These are phyloP conservation scores for Micrasema longulum DNA, from an alignment of 1,140 invertebrate genomes.

Conservation along the genomic window DNA sequence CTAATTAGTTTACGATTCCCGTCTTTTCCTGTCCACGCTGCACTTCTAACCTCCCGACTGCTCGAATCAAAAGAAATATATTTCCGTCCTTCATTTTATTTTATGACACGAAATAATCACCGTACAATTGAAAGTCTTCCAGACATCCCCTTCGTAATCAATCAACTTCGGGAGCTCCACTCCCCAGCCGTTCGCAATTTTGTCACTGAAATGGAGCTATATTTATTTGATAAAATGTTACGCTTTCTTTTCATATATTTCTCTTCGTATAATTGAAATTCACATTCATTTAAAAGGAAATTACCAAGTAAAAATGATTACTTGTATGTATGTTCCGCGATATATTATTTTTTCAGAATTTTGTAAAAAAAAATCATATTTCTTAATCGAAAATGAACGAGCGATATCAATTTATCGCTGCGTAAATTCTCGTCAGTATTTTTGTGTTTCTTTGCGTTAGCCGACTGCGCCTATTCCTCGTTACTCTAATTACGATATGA, in stretches of 20 bases:
- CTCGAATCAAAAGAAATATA: not conserved
- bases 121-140: conserved; percentile 18
- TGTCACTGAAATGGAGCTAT: conserved; percentile 10
- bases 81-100: not conserved
- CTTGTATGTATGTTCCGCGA: no score
- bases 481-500: no score
- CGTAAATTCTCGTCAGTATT: no score
- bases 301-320: no score
- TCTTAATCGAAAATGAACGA: no score
- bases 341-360: no score
- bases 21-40: not conserved
- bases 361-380: no score
- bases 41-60: not conserved
- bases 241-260: not conserved
- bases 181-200: conserved; percentile 1
- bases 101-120: conserved; percentile 13
- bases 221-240: conserved; percentile 20
- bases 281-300: no score
- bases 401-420: no score
- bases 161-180: conserved; percentile 12
- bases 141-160: conserved; percentile 5
- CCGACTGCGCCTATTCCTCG: no score
- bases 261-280: no score
- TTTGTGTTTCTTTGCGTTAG: no score
- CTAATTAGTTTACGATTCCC: conserved; percentile 28